Percentiles rank a stretch among this genome's conserved stretches.
Conservation (phyloP, 2,113 vertebrate species). For the Sialia sialis region DNA sequence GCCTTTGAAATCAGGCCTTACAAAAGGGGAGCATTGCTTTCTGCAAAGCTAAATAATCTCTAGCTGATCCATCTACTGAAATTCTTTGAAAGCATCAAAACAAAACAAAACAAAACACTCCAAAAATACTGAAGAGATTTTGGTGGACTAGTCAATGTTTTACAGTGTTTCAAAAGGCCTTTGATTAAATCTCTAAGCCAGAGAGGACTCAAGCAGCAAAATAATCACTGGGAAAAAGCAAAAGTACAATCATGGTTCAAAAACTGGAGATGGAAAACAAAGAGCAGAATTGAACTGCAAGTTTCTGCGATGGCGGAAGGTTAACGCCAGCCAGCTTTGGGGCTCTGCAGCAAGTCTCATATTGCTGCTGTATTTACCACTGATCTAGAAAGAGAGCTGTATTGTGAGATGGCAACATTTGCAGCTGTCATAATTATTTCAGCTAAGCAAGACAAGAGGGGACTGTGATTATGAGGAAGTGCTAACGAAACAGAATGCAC, state of each 20-base stretch:
- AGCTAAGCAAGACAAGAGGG: background rate
- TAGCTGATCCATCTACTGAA: background rate
- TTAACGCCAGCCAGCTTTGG: background rate
- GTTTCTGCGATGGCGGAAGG: background rate
- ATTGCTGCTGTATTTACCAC: background rate
- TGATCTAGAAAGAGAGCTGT: background rate
- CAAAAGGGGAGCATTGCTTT: background rate
- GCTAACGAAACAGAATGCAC: background rate
- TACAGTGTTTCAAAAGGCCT: background rate
- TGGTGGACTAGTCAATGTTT: background rate
- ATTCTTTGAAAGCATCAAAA: background rate
- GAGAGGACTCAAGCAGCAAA: background rate
- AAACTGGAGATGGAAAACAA: conserved; percentile 3
- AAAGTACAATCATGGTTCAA: background rate
- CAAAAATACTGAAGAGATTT: background rate
- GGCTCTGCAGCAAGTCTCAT: background rate
- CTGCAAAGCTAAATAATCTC: background rate
- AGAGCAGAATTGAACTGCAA: background rate
- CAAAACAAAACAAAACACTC: background rate
- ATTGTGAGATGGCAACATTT: background rate
- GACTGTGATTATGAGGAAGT: background rate
- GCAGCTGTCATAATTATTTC: conserved; percentile 20
- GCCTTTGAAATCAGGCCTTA: background rate
- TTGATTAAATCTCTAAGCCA: background rate
- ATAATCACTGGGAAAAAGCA: background rate